Evolutionary conservation across 2,888 invertebrate species (phyloP), one percentile per base, ranked within the genome.

Genomic region (Drosophila subsilvestris): DNA sequence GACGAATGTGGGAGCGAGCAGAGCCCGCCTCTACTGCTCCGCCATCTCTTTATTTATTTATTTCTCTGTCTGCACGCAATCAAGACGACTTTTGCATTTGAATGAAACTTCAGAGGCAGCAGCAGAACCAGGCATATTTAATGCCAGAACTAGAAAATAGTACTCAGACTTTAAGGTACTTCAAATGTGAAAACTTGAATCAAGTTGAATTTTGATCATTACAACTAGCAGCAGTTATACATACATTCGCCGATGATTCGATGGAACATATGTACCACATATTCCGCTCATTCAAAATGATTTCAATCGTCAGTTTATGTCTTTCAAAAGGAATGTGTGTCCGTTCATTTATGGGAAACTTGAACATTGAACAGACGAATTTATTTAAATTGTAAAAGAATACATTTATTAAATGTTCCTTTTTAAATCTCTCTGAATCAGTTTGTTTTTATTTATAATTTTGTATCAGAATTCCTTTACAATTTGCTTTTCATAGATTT

Each of bases 41-140:
- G 17, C n/a, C 37, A 25, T 18, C 22, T n/a, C 37, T 37, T 37
- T 14, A 37, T 37, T 37, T 37, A 37, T 37, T 7, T 44, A 9
- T 8, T 27, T 49, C 49, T 44, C 2, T 22, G 27, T 25, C n/a
- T 1, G 49, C 63, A 63, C 62, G 63, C 49, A 60, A 60, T 49
- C 6, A 32, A 62, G 18, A 4, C 22, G 22, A 9, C 25, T 44
- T 14, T 32, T n/a, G 5, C n/a, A 49, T 9, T 32, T 10, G 7
- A n/a, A 5, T 27, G 7, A 47, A 18, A 20, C 20, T 47, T 37
- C 14, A 14, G 14, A 37, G 6, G 6, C 0, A 37, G 37, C 14
- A 2, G 14, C 14, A 37, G 14, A 37, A 14, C 6, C 37, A 37
- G 37, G 37, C 37, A 14, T 37, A 37, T 14, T 37, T 14, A 37